Evolutionary conservation across 2,113 vertebrate species (phyloP).

Genomic region (Anser cygnoides): DNA sequence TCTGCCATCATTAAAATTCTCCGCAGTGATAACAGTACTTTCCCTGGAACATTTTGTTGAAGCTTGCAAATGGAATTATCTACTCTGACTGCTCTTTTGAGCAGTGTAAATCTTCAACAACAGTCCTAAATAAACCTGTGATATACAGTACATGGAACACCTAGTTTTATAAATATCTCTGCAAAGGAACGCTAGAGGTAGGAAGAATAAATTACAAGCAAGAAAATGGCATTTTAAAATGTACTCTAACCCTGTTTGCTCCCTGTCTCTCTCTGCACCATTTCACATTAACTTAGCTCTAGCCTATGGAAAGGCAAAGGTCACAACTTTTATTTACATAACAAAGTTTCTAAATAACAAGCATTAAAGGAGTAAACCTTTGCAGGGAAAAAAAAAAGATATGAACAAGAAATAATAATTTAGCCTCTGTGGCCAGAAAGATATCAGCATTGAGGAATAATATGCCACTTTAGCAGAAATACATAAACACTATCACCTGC

Average conservation of each 20-base stretch:
- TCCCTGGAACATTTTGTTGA: slow-evolving; percentile 16
- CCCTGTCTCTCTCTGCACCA: not conserved
- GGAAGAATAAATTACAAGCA: slow-evolving; percentile 35
- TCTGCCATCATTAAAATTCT: slow-evolving; percentile 45
- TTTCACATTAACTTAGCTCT: not conserved
- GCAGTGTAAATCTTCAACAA: slow-evolving; percentile 56
- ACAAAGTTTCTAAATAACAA: not conserved
- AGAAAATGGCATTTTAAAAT: slow-evolving; percentile 22
- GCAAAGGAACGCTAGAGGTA: not conserved
- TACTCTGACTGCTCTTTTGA: slow-evolving; percentile 57
- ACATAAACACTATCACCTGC: not conserved
- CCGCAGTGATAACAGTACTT: not conserved
- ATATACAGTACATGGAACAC: slow-evolving; percentile 36
- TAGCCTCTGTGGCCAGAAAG: not conserved
- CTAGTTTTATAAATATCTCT: slow-evolving; percentile 55
- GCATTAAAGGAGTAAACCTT: slow-evolving; percentile 2
- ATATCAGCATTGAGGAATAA: not conserved
- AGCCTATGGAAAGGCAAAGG: slow-evolving; percentile 7
- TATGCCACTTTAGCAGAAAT: not conserved
- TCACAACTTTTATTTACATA: slow-evolving; percentile 12
- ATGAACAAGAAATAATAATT: slow-evolving; percentile 1
- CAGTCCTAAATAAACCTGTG: slow-evolving; percentile 48
- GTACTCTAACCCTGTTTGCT: not conserved
- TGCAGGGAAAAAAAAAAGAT: not conserved
- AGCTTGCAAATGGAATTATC: slow-evolving; percentile 62